Base-by-base conservation (phyloP, 2,113 vertebrate species). In the Peucedramus taeniatus region DNA sequence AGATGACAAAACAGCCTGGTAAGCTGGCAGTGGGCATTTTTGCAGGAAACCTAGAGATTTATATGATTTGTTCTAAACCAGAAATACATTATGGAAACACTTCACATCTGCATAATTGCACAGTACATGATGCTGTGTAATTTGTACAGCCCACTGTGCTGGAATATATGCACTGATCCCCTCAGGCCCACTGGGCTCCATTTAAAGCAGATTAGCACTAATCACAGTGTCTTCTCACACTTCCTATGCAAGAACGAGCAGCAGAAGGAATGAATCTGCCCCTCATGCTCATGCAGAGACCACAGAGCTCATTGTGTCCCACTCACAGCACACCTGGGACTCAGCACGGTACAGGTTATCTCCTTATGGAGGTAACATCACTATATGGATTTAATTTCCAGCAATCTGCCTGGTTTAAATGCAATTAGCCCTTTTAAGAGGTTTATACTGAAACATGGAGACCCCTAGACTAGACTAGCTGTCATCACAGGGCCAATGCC, bases 91-190 rank as follows among this genome's bases (percentile, higher is more conserved):
- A 90, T 21, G 30, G 68, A 47, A 92, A 51, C 74, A 47, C 37
- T 59, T 28, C n/a, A 35, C 31, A 86, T 81, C 89, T 86, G 86
- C 63, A 65, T 92, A 94, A 96, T 70, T 90, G 86, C 86, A 35
- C 8, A 19, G 71, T 47, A 19, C 76, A 42, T 47, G 84, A 63
- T 59, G 71, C 83, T 81, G 50, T 65, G 49, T 61, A 90, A 79
- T 80, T 78, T 0, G 0, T 21, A 11, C 45, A 82, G 90, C 90
- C 85, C 83, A 88, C 92, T 94, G 92, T 44, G 87, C 74, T 82
- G 87, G 70, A 85, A 57, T 44, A 68, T 45, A 79, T 66, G 79
- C 40, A 24, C 82, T 39, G 37, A 89, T 63, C 89, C 87, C 82
- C 75, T 64, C 17, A 88, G 80, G 75, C 61, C 59, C 33, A 6